Base-by-base conservation (phyloP, 2,113 vertebrate species). In the Aspidoscelis tigris region DNA sequence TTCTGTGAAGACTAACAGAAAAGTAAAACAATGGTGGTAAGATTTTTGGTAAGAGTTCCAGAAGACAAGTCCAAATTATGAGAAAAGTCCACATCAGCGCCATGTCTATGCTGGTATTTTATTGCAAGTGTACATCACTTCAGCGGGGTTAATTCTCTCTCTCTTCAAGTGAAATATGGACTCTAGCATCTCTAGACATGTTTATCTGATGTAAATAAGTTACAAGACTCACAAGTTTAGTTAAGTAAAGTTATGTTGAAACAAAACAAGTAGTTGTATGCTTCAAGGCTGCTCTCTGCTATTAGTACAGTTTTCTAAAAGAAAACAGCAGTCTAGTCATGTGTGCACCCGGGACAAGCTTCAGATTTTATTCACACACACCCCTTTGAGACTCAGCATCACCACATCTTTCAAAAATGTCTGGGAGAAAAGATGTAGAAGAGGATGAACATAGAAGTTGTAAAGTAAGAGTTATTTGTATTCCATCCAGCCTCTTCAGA, bases 21-120 rank as follows among this genome's bases (percentile, higher is more conserved):
- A 81, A 81, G 33, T 58, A 81, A 26, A 41, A 81, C 76, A 80
- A 69, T 81, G n/a, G 47, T 71, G 44, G 44, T 81, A 39, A 53
- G 18, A 26, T 47, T 43, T 69, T 68, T 68, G 78, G 65, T 65
- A 33, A 20, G 64, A 33, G 26, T n/a, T 26, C 75, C 33, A 55
- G 18, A 41, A 71, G n/a, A 33, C n/a, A 78, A 78, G 20, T 71
- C 68, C 79, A 81, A 71, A 55, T 9, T 58, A 81, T 43, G 55
- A 65, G 58, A 78, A 64, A 77, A 22, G 66, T 44, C 47, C 66
- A 80, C 9, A 80, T 5, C n/a, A 80, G n/a, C 39, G 21, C 33
- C 33, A 33, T 33, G 33, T 33, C 33, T 33, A 33, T 33, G 33
- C 33, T 33, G 33, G 33, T 33, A 33, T 33, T 33, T 33, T 33